Evolutionary conservation across 1,140 invertebrate genomes (phyloP), one percentile per base, ranked within the genome.

Genomic region (Platyscapa corneri): DNA sequence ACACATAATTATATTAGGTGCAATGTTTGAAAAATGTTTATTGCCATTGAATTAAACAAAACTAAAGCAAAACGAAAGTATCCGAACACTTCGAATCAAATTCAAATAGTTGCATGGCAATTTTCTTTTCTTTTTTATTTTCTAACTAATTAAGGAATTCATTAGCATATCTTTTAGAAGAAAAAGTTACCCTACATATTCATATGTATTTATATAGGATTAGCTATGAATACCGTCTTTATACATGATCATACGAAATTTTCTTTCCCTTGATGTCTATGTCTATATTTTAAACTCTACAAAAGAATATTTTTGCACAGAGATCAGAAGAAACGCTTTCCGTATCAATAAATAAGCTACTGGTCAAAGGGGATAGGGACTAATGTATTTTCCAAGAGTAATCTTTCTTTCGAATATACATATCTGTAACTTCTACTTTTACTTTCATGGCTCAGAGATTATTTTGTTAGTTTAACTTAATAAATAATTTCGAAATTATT

Each of bases 291-390:
- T 16, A 67, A 67, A 67, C 32, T 16, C 12, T 16, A 67, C n/a
- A 67, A 67, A 67, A 67, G 64, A 67, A 67, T 34, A 67, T 67
- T 32, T 67, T 34, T 34, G 64, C 60, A 30, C 3, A 67, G 30
- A 67, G n/a, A 67, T 67, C 64, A 67, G n/a, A 67, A 32, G 64
- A 8, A 67, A 34, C 64, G 18, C 10, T 67, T 67, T 67, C 14
- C 64, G 30, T 67, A 8, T 34, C 30, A 67, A 67, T 67, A 67
- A 67, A 67, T 67, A 67, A 67, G 64, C 64, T 67, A 14, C 64
- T 34, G 64, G 64, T 67, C 64, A 67, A 67, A 32, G 64, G 10
- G 27, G 23, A 14, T 27, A 60, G 14, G 23, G 23, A 60, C 56
- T 14, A 60, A 60, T 27, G 10, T 18, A 30, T 67, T 67, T 67